Base-by-base conservation (phyloP, 2,113 vertebrate species). In the Pao palembangensis region DNA sequence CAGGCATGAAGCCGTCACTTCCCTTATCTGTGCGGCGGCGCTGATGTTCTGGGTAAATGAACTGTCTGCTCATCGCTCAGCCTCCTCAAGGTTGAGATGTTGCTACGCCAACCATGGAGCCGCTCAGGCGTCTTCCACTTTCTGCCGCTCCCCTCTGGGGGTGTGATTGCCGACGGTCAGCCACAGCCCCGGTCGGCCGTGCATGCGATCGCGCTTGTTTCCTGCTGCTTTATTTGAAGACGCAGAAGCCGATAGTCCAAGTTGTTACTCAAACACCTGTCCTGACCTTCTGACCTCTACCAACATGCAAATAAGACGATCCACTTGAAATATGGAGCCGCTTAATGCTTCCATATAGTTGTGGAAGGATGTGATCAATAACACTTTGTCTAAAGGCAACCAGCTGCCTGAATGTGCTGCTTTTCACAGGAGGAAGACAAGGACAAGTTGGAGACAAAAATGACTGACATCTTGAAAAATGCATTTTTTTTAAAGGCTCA, bases 21-120 rank as follows among this genome's bases (percentile, higher is more conserved):
- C 34, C 77, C 86, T 90, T 90, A 89, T 90, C 89, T 89, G 64
- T 80, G 78, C 79, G 66, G 80, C 60, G 62, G 73, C 34, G 79
- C 81, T 73, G 79, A 87, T 90, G 90, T 91, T 91, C 84, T 76
- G 67, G 55, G 87, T 89, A 91, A 91, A 92, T 90, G 89, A 91
- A 91, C 88, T 91, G 90, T 92, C 90, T 85, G 80, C 73, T 64
- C 59, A 81, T 86, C 81, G 75, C 79, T 88, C 82, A 78, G 48
- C 76, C 81, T 83, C 83, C 85, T 85, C 85, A 73, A 89, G 83
- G 86, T 90, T 88, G 85, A 85, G 79, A 80, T 79, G 78, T 74
- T 82, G 85, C 64, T 64, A 64, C 77, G 44, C 71, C 43, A 75
- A 55, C 74, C 78, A 76, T 65, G 71, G 75, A 76, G 85, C 73